phyloP scores from a whole-genome alignment of 2,888 invertebrate species.

The Andrena bicolor region DNA sequence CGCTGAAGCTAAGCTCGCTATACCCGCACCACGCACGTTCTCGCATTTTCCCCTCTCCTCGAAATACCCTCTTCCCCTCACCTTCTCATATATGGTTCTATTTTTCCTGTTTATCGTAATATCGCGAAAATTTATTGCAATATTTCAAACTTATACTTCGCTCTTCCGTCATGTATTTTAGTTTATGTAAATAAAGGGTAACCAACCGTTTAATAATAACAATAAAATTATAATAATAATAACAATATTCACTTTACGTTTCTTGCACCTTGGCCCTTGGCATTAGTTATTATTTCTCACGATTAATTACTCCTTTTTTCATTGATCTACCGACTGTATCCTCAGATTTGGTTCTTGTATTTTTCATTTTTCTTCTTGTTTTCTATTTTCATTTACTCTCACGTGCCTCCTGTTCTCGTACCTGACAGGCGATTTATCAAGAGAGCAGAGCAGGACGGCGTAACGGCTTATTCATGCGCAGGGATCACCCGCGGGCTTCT shows the following conservation, averaged over 20 bases:
- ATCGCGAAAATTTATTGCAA: neutral
- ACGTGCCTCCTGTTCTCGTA: neutral
- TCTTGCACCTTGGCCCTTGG: too few species aligned
- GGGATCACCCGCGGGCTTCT: conserved; percentile 71
- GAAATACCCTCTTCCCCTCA: conserved; percentile 20
- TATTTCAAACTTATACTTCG: too few species aligned
- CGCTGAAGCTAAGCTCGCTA: conserved; percentile 74
- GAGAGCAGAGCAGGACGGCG: conserved; percentile 70
- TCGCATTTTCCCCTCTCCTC: conserved; percentile 49
- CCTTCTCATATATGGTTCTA: neutral
- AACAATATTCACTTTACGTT: too few species aligned
- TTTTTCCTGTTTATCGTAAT: neutral
- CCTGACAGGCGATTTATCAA: conserved; percentile 80
- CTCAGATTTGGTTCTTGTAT: conserved; percentile 1
- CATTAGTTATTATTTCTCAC: neutral
- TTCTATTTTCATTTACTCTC: conserved; percentile 16
- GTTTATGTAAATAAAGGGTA: too few species aligned
- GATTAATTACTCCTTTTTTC: neutral
- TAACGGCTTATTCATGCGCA: conserved; percentile 83
- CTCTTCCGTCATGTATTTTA: too few species aligned
- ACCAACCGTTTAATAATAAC: too few species aligned
- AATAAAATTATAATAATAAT: too few species aligned
- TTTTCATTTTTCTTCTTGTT: neutral
- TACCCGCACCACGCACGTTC: conserved; percentile 76
- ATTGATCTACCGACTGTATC: neutral